A percentile compares a stretch with the other conserved stretches of the same genome.
Evolutionary conservation across 1,140 invertebrate genomes (phyloP).

Genomic region (Dermatophagoides farinae): DNA sequence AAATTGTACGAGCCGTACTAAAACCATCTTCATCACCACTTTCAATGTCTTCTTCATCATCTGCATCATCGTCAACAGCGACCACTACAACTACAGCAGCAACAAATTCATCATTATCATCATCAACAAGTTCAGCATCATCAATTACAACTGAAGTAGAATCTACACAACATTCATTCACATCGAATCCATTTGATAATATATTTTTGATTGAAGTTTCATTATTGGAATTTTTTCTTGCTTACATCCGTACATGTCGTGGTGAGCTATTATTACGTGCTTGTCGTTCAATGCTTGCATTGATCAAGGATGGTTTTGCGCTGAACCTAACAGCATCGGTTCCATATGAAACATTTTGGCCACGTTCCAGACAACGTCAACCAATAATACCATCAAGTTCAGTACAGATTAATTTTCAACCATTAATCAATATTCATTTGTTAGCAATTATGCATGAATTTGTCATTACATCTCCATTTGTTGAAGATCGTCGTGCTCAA

Average conservation of each 20-base stretch:
- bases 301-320: slow-evolving; percentile 48
- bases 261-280: slow-evolving; percentile 50
- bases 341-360: neutral
- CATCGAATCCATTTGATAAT: neutral
- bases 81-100: neutral
- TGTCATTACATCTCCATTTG: slow-evolving; percentile 52
- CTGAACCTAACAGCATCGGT: slow-evolving; percentile 31
- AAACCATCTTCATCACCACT: slow-evolving; percentile 45
- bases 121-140: slow-evolving; percentile 1
- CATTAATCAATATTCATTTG: slow-evolving; percentile 58
- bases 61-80: slow-evolving; percentile 31
- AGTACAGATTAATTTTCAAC: slow-evolving; percentile 20
- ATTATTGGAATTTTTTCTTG: slow-evolving; percentile 40
- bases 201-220: slow-evolving; percentile 35
- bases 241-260: slow-evolving; percentile 43
- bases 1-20: slow-evolving; percentile 57
- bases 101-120: neutral
- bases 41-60: too few relatives aligned
- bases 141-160: neutral
- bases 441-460: slow-evolving; percentile 64
- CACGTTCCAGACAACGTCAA: neutral
- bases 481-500: slow-evolving; percentile 59
- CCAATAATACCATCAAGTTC: neutral
- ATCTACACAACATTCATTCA: neutral
- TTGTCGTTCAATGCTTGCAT: slow-evolving; percentile 51